phyloP scores from a whole-genome alignment of 2,888 invertebrate genomes.

The Melinaea menophilus region DNA sequence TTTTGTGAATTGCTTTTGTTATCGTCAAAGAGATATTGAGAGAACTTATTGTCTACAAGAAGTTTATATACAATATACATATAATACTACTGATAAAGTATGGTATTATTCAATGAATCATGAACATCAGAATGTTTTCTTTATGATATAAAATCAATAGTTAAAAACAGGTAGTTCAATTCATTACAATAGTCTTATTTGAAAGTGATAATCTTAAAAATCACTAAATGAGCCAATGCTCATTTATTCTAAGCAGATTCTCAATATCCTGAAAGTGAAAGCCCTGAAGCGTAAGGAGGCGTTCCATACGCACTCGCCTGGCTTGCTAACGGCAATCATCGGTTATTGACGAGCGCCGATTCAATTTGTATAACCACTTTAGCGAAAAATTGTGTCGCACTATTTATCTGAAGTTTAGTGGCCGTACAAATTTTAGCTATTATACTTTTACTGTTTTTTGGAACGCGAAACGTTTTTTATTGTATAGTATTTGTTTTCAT shows the following conservation, averaged over 20 bases:
- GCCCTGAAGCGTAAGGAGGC: slow-evolving; percentile 16
- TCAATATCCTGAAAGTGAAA: slow-evolving; percentile 8
- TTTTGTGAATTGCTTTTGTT: too few relatives aligned
- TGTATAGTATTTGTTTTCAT: background rate
- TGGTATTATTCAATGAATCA: too few relatives aligned
- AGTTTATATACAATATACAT: too few relatives aligned
- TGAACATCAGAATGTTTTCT: too few relatives aligned
- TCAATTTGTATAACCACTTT: slow-evolving; percentile 71
- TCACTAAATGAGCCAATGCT: background rate
- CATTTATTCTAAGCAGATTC: slow-evolving; percentile 4
- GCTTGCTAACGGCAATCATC: slow-evolving; percentile 45
- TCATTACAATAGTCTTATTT: too few relatives aligned
- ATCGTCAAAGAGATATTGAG: too few relatives aligned
- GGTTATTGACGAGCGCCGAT: slow-evolving; percentile 57
- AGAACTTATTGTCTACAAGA: too few relatives aligned
- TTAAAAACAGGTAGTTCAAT: too few relatives aligned
- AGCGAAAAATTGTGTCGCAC: slow-evolving; percentile 74
- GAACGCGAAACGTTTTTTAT: slow-evolving; percentile 12
- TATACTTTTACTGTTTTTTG: slow-evolving; percentile 12
- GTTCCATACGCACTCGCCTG: slow-evolving; percentile 7
- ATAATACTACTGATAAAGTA: too few relatives aligned
- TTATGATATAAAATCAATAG: too few relatives aligned
- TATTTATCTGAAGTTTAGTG: slow-evolving; percentile 27
- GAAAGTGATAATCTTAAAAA: background rate
- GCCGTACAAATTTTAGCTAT: slow-evolving; percentile 6